phyloP scores from a whole-genome alignment of 1,140 invertebrate genomes.

The Drosophila ohnishii region DNA sequence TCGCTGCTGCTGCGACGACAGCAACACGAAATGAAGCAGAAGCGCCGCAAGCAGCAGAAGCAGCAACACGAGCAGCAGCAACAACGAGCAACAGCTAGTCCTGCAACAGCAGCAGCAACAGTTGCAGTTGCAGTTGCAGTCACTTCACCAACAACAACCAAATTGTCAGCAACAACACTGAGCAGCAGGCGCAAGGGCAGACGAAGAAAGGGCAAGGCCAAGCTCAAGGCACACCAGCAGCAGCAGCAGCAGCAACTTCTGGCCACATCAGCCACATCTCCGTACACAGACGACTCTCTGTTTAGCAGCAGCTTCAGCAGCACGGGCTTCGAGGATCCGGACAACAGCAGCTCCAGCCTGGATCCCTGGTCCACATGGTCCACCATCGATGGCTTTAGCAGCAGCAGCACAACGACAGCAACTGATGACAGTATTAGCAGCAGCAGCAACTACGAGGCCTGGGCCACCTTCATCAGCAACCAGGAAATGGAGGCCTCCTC shows the following conservation, averaged over 20 bases:
- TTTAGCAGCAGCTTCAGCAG: conserved; percentile 47
- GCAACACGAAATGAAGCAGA: conserved; percentile 71
- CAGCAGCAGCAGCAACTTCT: conserved; percentile 32
- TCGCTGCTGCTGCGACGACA: conserved; percentile 66
- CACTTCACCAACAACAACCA: conserved; percentile 24
- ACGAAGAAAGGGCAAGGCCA: conserved; percentile 68
- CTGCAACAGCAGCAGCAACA: conserved; percentile 51
- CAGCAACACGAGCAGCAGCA: conserved; percentile 55
- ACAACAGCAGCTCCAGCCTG: conserved; percentile 52
- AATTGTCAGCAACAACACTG: conserved; percentile 37
- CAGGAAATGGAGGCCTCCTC: conserved; percentile 52
- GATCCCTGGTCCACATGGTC: conserved; percentile 69
- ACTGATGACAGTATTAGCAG: conserved; percentile 73
- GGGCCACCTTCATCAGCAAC: conserved; percentile 64
- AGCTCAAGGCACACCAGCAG: conserved; percentile 19
- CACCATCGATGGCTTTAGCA: conserved; percentile 59
- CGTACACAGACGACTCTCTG: conserved; percentile 47
- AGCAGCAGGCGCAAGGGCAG: conserved; percentile 69
- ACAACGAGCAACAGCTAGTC: conserved; percentile 75
- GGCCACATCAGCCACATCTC: conserved; percentile 34
- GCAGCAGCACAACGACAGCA: conserved; percentile 60
- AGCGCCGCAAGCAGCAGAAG: conserved; percentile 63
- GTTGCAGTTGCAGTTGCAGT: not conserved
- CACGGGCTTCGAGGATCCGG: conserved; percentile 29
- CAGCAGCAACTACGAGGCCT: conserved; percentile 66